Base-by-base conservation (phyloP, 2,113 vertebrate species). In the Rana temporaria region DNA sequence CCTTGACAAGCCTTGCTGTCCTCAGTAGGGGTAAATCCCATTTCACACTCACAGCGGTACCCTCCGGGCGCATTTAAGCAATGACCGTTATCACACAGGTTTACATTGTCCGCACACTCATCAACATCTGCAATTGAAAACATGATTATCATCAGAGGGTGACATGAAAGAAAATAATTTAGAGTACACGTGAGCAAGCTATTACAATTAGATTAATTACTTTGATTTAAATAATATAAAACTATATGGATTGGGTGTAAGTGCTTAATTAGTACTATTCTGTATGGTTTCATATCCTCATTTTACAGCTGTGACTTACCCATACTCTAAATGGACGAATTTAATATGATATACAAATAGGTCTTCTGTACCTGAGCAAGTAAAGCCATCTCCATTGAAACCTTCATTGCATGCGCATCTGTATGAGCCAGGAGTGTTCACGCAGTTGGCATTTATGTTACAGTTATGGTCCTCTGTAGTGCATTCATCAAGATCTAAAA, bases 41-140 rank as follows among this genome's bases (percentile, higher is more conserved):
- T 96, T 88, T 98, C 96, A 0, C 98, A 98, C 88, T 98, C 93
- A 8, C 97, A 98, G 89, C 95, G 95, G 86, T 97, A 99, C 8
- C 95, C 95, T 0, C 97, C 97, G 0, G 96, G 97, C 0, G 94
- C 94, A 0, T 99, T 98, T 62, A 99, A 93, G 86, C 97, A 98
- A 87, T 98, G 97, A 7, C 97, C 97, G 0, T 97, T 97, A 88
- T 97, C 95, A 5, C 97, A 98, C 84, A 98, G 93, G 89, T 96
- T 96, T 84, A 94, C 91, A 0, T 99, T 96, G 84, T 97, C 96
- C 0, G 95, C 95, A 4, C 97, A 99, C 86, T 98, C 96, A 0
- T 99, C 97, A 91, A 96, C 96, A 79, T 98, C 97, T 98, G 85
- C 62, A 67, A 48, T 12, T 48, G 42, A 48, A 0, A 48, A 11